Percentiles rank a stretch among this genome's conserved stretches.
Evolutionary conservation across 2,888 invertebrate species (phyloP).

Genomic region (Asteroscopus sphinx): DNA sequence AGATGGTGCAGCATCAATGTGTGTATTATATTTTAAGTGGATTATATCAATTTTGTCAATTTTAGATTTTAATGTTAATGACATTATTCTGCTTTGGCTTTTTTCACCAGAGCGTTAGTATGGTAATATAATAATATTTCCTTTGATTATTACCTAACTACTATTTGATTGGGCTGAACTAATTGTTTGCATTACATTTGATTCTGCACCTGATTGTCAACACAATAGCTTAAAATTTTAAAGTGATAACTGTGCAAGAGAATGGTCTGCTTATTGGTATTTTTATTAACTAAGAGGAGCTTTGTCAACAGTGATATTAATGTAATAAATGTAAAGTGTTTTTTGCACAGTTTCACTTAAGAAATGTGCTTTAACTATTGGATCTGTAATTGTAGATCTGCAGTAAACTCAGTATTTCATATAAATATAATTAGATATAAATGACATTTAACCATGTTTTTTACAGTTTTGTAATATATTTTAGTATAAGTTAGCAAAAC

Average conservation of each 20-base stretch:
- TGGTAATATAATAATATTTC: constrained; percentile 44
- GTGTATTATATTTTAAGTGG: constrained; percentile 83
- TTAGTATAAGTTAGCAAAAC: constrained; percentile 85
- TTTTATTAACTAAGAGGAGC: constrained; percentile 74
- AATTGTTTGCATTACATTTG: constrained; percentile 55
- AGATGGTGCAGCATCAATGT: constrained; percentile 65
- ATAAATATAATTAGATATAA: constrained; percentile 83
- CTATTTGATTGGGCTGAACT: constrained; percentile 45
- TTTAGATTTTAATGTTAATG: constrained; percentile 86
- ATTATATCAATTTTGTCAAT: constrained; percentile 90
- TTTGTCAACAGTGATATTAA: constrained; percentile 84
- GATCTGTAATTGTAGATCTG: constrained; percentile 76
- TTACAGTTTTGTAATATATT: constrained; percentile 85
- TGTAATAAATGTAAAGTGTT: constrained; percentile 73
- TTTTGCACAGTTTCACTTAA: constrained; percentile 84
- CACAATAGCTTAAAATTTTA: constrained; percentile 67
- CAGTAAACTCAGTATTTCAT: constrained; percentile 84
- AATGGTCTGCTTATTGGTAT: constrained; percentile 73
- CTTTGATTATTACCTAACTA: constrained; percentile 36
- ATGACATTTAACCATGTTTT: constrained; percentile 79
- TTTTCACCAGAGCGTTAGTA: constrained; percentile 57
- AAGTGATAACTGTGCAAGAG: constrained; percentile 84
- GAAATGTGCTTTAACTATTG: constrained; percentile 76
- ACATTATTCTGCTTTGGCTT: constrained; percentile 76
- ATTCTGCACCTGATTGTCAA: constrained; percentile 62